Conservation (phyloP, 2,888 invertebrate genomes). For the Phyto melanocephala region DNA sequence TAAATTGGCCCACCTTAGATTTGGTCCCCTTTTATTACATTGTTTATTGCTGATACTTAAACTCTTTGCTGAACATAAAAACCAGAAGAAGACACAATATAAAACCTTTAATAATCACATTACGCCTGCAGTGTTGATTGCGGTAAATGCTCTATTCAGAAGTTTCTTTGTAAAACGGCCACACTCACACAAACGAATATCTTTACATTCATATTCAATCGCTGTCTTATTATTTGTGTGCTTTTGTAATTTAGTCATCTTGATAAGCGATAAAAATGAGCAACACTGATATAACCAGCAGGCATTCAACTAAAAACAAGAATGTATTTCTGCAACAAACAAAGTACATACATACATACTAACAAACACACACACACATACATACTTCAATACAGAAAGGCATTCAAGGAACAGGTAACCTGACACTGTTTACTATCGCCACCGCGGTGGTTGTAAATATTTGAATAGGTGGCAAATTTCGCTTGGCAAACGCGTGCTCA, state of each 20-base stretch:
- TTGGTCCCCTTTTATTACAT: background rate
- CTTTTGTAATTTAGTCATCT: conserved; percentile 65
- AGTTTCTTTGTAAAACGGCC: conserved; percentile 37
- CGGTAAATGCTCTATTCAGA: conserved; percentile 52
- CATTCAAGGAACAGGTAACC: conserved; percentile 52
- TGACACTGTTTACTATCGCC: conserved; percentile 59
- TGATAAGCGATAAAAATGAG: conserved; percentile 65
- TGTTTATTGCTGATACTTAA: conserved; percentile 20
- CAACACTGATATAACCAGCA: conserved; percentile 62
- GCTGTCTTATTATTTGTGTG: conserved; percentile 60
- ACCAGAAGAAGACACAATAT: conserved; percentile 7
- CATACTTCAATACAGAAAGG: conserved; percentile 20
- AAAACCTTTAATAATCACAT: conserved; percentile 56
- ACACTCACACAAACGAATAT: background rate
- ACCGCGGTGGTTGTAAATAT: conserved; percentile 60
- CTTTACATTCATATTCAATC: conserved; percentile 29
- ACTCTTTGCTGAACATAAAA: background rate
- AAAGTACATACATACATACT: conserved; percentile 27
- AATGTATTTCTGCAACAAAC: conserved; percentile 25
- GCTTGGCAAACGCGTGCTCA: conserved; percentile 56
- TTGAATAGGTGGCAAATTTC: conserved; percentile 62
- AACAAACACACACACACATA: conserved; percentile 22
- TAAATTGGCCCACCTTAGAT: background rate
- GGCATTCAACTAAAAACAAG: conserved; percentile 24
- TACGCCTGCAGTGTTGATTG: conserved; percentile 63